Conservation (phyloP, 2,113 vertebrate species). For the Myotis yumanensis region DNA sequence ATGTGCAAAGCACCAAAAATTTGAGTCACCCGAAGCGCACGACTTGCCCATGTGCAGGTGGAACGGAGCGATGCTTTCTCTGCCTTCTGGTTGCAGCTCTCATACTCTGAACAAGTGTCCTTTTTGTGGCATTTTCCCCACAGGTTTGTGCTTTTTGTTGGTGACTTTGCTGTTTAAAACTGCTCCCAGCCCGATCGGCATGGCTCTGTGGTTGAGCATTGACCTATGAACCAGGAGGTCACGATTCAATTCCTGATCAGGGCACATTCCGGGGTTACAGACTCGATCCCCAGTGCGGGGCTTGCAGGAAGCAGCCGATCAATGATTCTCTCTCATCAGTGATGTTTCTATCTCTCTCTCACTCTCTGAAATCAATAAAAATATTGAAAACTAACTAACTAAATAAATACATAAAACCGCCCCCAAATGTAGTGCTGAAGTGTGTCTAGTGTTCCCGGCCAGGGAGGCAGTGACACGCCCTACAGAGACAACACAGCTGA, state of each 20-base stretch:
- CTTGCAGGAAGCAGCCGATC: too few species aligned
- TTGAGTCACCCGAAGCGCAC: background rate
- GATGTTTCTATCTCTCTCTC: too few species aligned
- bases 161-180: background rate
- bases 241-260: background rate
- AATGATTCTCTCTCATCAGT: too few species aligned
- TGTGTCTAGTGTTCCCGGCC: background rate
- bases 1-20: background rate
- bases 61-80: background rate
- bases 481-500: background rate
- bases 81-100: background rate
- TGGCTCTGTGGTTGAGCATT: background rate
- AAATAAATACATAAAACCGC: background rate
- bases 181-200: background rate
- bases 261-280: too few species aligned
- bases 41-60: background rate
- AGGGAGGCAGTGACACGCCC: background rate
- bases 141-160: slow-evolving; percentile 1
- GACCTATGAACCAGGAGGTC: background rate
- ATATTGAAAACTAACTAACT: background rate
- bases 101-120: background rate
- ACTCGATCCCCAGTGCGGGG: too few species aligned
- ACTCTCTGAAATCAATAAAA: background rate
- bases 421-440: too few species aligned
- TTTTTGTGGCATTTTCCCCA: background rate